phyloP scores from a whole-genome alignment of 1,140 invertebrate genomes.

The Uloborus diversus region DNA sequence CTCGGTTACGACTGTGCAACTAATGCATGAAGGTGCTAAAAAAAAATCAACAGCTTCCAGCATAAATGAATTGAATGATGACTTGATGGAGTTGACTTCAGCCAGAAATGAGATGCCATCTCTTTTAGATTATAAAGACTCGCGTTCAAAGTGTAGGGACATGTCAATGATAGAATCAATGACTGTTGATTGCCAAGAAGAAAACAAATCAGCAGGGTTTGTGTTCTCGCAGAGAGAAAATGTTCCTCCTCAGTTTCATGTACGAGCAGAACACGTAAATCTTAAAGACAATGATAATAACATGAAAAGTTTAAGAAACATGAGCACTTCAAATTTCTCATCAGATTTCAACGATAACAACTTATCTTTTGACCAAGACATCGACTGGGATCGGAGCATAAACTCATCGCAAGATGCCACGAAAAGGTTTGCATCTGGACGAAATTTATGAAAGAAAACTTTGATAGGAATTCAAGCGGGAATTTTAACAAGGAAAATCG shows the following conservation, averaged over 20 bases:
- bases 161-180: conserved; percentile 16
- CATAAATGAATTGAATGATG: too few species aligned
- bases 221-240: conserved; percentile 15
- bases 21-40: too few species aligned
- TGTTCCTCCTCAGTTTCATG: background rate
- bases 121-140: too few species aligned
- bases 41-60: too few species aligned
- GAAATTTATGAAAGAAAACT: background rate
- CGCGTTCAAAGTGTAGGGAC: too few species aligned
- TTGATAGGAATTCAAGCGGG: too few species aligned
- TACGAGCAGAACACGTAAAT: background rate
- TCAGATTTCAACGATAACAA: background rate
- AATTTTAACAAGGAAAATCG: conserved; percentile 32
- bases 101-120: too few species aligned
- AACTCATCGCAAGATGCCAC: background rate
- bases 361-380: conserved; percentile 9
- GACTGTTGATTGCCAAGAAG: background rate
- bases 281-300: background rate
- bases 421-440: background rate
- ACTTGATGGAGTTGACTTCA: too few species aligned
- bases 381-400: background rate
- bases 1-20: too few species aligned
- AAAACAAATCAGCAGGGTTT: conserved; percentile 10
- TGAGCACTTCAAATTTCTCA: background rate
- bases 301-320: background rate